Conservation (phyloP, 2,797 vertebrate species). For the Sciaenops ocellatus region DNA sequence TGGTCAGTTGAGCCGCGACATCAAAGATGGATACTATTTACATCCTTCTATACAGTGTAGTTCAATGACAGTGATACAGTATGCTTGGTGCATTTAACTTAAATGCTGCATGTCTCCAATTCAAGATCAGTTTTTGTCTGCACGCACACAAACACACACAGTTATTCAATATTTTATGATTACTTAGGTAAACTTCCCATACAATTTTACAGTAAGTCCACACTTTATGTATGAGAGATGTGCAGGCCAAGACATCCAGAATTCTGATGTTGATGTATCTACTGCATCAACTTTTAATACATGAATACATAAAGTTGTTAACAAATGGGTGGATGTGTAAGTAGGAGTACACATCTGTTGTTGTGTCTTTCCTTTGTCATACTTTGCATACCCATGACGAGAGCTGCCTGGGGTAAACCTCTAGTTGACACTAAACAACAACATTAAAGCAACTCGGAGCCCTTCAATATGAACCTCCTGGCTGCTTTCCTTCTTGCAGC, state of each 20-base stretch:
- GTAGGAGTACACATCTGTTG: slow-evolving; percentile 20
- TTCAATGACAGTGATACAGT: slow-evolving; percentile 14
- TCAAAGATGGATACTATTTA: slow-evolving; percentile 29
- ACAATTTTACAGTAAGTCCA: not conserved
- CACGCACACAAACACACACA: not conserved
- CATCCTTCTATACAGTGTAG: not conserved
- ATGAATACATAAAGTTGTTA: not conserved
- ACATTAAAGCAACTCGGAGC: slow-evolving; percentile 33
- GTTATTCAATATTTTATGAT: not conserved
- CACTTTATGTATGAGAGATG: slow-evolving; percentile 8
- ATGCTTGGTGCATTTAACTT: slow-evolving; percentile 12
- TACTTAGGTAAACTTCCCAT: not conserved
- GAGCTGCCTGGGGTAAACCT: slow-evolving; percentile 22
- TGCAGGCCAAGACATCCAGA: not conserved
- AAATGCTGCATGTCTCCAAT: slow-evolving; percentile 3
- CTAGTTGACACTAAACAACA: slow-evolving; percentile 44
- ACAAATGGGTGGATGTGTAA: not conserved
- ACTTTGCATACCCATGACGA: slow-evolving; percentile 25
- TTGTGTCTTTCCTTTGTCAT: slow-evolving; percentile 17
- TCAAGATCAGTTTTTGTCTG: not conserved
- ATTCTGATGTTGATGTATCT: not conserved
- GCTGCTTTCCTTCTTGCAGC: slow-evolving; percentile 41
- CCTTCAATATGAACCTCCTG: slow-evolving; percentile 39
- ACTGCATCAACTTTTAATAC: not conserved
- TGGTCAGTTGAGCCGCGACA: slow-evolving; percentile 1